Evolutionary conservation across 2,888 invertebrate genomes (phyloP).

Genomic region (Norana najaformis): DNA sequence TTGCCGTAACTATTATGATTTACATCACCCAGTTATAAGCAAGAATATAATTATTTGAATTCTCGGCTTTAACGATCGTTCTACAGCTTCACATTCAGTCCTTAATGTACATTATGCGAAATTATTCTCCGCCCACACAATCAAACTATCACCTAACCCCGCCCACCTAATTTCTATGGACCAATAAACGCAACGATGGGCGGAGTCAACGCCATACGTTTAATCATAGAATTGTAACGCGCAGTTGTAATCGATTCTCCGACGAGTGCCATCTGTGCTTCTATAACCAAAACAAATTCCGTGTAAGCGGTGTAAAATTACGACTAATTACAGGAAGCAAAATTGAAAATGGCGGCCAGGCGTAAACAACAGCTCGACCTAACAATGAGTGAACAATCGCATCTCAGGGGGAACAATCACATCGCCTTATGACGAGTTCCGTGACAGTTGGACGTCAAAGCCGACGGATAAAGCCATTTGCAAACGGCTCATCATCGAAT

Average conservation of each 20-base stretch:
- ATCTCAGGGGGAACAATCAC: background rate
- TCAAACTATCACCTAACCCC: background rate
- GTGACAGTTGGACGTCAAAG: background rate
- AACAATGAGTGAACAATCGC: background rate
- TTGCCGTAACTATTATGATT: background rate
- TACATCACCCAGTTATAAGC: background rate
- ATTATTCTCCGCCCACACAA: background rate
- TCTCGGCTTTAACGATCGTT: background rate
- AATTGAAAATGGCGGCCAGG: background rate
- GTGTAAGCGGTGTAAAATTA: conserved; percentile 7
- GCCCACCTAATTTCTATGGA: background rate
- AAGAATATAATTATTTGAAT: background rate
- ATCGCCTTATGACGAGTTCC: background rate
- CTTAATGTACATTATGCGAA: background rate
- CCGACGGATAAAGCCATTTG: background rate
- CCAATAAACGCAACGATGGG: background rate
- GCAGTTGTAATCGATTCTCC: background rate
- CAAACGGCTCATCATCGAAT: background rate
- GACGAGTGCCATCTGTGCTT: background rate
- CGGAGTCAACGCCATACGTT: background rate
- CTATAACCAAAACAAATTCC: background rate
- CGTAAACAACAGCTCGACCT: background rate
- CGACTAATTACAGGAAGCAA: background rate
- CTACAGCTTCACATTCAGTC: background rate
- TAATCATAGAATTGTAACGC: background rate